Evolutionary conservation across 2,113 vertebrate genomes (phyloP), one percentile per base, ranked within the genome.

Genomic region (Caranx ignobilis): DNA sequence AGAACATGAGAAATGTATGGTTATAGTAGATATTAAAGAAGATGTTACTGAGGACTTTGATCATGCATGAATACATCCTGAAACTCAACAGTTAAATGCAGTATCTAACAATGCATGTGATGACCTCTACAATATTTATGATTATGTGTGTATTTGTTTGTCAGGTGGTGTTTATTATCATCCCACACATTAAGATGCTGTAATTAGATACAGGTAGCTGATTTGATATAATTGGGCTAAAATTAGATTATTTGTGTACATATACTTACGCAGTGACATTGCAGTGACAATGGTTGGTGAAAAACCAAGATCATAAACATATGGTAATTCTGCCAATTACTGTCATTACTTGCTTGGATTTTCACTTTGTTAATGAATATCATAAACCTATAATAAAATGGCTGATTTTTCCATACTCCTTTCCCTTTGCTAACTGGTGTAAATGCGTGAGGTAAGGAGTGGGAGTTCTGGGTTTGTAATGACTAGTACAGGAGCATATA

Each of bases 121-220:
- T 35, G 57, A 64, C 19, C 43, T 60, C 18, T 19, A 15, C 45
- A 48, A 41, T 41, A 41, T 41, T 7, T 37, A 7, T 7, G 35
- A 7, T 37, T 37, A 37, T 5, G 7, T 1, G 35, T 37, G 35
- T 4, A 37, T 1, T 37, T 7, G 11, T 62, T 54, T 2, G 47
- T 31, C 63, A 48, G 43, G n/a, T 34, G 65, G 6, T 60, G 43
- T 52, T 69, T 11, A 52, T 32, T 50, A n/a, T 50, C 5, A 31
- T 52, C 2, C 12, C 50, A 9, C n/a, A 37, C 26, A 13, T 39
- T 56, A 11, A 19, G 11, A 8, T 57, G 7, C 11, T 50, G 7
- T 47, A 45, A 78, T 74, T 55, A 64, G 18, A 41, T 55, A 37
- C 35, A 61, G 12, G 32, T 72, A 43, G 21, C 9, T 74, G 26